phyloP scores from a whole-genome alignment of 2,888 invertebrate species.

The Resseliella maxima region DNA sequence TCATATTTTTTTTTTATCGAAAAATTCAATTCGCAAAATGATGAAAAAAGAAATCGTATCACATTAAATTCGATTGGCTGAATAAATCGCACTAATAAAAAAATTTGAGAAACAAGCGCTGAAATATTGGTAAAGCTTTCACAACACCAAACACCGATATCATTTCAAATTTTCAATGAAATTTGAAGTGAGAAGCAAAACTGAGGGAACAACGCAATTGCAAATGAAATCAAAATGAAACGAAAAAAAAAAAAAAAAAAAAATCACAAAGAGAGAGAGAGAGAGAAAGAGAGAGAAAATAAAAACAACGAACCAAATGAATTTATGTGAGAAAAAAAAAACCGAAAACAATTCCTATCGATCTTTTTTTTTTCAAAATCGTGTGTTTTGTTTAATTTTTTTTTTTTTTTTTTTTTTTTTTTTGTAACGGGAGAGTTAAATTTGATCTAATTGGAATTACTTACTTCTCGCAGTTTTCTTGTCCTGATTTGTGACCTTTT shows the following conservation, averaged over 20 bases:
- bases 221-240: neutral
- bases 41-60: neutral
- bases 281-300: no score
- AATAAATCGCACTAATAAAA: neutral
- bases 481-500: conserved; percentile 63
- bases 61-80: neutral
- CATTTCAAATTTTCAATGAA: neutral
- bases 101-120: neutral
- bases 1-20: neutral
- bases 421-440: conserved; percentile 39
- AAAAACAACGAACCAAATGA: neutral
- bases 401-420: conserved; percentile 44
- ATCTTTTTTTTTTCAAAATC: neutral
- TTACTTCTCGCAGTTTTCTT: conserved; percentile 68
- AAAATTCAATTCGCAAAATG: neutral
- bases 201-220: neutral
- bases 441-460: conserved; percentile 61
- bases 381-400: neutral
- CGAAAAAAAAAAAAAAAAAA: neutral
- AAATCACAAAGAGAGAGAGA: no score
- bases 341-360: no score
- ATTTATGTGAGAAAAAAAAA: neutral
- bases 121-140: neutral
- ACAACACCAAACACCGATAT: conserved; percentile 48
- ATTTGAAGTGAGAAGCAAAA: neutral